Evolutionary conservation across 2,113 vertebrate genomes (phyloP).

Genomic region (Lathamus discolor): DNA sequence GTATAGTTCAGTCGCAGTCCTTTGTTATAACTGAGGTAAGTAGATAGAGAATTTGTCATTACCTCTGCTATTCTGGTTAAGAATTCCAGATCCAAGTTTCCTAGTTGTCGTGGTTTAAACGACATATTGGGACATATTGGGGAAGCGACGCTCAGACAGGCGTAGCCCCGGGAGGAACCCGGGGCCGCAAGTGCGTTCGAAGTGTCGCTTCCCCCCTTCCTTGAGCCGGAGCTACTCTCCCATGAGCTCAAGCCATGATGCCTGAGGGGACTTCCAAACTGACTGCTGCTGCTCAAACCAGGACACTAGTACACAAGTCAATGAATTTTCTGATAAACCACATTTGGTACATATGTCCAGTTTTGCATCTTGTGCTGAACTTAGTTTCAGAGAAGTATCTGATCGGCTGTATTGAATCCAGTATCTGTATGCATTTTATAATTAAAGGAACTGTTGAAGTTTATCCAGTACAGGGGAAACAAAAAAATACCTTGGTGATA

Average conservation of each 20-base stretch:
- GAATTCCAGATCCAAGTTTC: background rate
- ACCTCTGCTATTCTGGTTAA: background rate
- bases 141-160: too few relatives aligned
- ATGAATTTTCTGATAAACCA: background rate
- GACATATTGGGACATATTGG: too few relatives aligned
- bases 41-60: background rate
- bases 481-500: background rate
- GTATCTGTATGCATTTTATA: background rate
- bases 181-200: too few relatives aligned
- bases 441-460: background rate
- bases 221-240: too few relatives aligned
- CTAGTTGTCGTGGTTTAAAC: too few relatives aligned
- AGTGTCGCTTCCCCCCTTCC: too few relatives aligned
- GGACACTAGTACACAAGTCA: background rate
- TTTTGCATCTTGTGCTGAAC: background rate
- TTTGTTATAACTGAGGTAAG: background rate
- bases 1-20: background rate
- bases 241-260: too few relatives aligned
- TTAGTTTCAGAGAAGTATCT: background rate
- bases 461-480: background rate
- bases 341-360: rapidly evolving
- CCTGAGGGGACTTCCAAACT: too few relatives aligned
- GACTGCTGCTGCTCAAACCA: too few relatives aligned
- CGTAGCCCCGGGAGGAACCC: too few relatives aligned
- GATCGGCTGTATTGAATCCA: background rate